Percentiles rank a stretch among this genome's conserved stretches.
Conservation (phyloP, 2,888 invertebrate species). For the Scaptomyza polygonia region DNA sequence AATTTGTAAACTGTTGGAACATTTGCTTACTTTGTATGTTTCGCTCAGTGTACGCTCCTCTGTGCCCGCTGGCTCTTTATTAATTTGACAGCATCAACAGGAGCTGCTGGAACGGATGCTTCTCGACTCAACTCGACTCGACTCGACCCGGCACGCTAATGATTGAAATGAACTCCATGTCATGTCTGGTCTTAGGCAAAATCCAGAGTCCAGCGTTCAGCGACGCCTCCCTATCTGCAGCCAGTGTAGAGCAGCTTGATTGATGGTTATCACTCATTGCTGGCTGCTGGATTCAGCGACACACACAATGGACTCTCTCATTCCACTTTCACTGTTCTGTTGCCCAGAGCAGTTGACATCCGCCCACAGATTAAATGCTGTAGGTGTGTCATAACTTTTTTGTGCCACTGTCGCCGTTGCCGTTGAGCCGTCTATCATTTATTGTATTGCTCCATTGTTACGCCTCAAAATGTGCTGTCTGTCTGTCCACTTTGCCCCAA, state of each 20-base stretch:
- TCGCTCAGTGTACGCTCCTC: conserved; percentile 2
- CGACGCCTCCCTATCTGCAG: not conserved
- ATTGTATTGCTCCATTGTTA: conserved; percentile 65
- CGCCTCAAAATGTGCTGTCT: conserved; percentile 38
- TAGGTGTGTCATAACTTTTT: conserved; percentile 76
- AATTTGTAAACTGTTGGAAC: not conserved
- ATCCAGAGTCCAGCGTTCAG: conserved; percentile 50
- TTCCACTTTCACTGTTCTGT: not conserved
- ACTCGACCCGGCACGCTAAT: conserved; percentile 66
- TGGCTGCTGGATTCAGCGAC: conserved; percentile 23
- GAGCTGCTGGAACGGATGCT: conserved; percentile 31
- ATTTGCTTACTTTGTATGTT: not conserved
- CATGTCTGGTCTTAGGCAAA: conserved; percentile 59
- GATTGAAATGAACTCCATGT: conserved; percentile 77
- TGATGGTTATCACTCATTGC: conserved; percentile 77
- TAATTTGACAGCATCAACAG: conserved; percentile 82
- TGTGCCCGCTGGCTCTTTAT: conserved; percentile 70
- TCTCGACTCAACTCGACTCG: conserved; percentile 18
- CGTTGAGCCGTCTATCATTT: conserved; percentile 54
- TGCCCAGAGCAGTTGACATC: conserved; percentile 47
- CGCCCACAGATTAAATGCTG: conserved; percentile 73
- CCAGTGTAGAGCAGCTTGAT: conserved; percentile 60
- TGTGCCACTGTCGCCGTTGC: conserved; percentile 25
- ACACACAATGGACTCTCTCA: not conserved
- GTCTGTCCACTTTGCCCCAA: conserved; percentile 52